phyloP scores from a whole-genome alignment of 2,888 invertebrate species.

The Rhorus exstirpatorius region DNA sequence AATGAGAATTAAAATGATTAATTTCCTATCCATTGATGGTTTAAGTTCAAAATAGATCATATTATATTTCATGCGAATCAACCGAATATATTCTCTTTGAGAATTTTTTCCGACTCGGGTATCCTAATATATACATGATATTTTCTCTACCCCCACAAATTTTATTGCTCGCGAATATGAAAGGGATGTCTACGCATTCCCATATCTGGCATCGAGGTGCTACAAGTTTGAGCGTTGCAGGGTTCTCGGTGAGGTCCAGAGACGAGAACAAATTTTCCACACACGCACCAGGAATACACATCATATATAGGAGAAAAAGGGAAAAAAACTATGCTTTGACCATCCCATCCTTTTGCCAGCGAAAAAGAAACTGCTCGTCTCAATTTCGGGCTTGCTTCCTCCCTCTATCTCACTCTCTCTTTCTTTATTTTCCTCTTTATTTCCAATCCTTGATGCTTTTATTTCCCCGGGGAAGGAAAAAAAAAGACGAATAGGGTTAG shows the following conservation, averaged over 20 bases:
- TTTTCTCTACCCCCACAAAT: too few species aligned
- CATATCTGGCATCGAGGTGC: constrained; percentile 1
- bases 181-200: too few species aligned
- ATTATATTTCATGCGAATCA: too few species aligned
- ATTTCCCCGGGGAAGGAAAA: constrained; percentile 68
- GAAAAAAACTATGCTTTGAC: constrained; percentile 40
- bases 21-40: too few species aligned
- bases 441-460: constrained; percentile 52
- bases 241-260: not conserved
- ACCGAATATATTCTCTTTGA: too few species aligned
- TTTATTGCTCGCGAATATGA: not conserved
- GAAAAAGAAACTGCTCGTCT: constrained; percentile 58
- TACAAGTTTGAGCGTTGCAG: not conserved
- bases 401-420: constrained; percentile 14
- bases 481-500: constrained; percentile 55
- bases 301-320: not conserved
- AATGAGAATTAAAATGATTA: too few species aligned
- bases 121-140: too few species aligned
- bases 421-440: constrained; percentile 37
- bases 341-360: constrained; percentile 47
- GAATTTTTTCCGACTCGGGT: too few species aligned
- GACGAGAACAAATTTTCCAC: constrained; percentile 17
- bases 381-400: constrained; percentile 67
- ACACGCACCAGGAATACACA: not conserved
- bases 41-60: too few species aligned